Conservation (phyloP, 2,797 vertebrate species). For the Gila robusta region DNA sequence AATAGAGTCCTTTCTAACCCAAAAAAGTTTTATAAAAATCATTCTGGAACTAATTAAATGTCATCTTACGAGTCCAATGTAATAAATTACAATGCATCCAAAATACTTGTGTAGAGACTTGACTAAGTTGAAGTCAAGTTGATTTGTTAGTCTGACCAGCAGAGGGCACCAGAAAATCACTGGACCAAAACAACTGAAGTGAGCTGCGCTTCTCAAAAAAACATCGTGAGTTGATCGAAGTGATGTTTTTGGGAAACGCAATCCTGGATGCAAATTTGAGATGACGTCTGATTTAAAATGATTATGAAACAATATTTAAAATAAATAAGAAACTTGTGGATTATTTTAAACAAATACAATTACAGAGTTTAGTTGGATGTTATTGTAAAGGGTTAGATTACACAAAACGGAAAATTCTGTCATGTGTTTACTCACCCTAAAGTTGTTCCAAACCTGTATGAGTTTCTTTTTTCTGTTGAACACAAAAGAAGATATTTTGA, state of each 20-base stretch:
- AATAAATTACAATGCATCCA: not conserved
- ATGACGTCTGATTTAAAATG: not conserved
- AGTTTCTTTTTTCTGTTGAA: too few species aligned
- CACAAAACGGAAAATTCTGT: too few species aligned
- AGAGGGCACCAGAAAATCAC: slow-evolving; percentile 18
- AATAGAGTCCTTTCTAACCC: not conserved
- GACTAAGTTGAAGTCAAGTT: not conserved
- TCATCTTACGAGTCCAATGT: not conserved
- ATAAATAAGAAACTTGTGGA: not conserved
- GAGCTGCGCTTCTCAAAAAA: not conserved
- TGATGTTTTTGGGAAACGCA: not conserved
- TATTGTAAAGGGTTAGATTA: not conserved
- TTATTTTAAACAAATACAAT: not conserved
- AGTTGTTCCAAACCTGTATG: too few species aligned
- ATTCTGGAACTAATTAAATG: slow-evolving; percentile 5
- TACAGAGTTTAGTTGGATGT: not conserved
- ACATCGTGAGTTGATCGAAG: not conserved
- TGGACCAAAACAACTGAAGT: not conserved
- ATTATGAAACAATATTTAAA: not conserved
- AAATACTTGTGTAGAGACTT: not conserved
- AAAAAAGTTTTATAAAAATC: not conserved
- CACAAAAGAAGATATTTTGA: too few species aligned
- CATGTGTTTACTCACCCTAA: too few species aligned
- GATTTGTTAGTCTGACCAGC: not conserved
- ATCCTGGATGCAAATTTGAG: not conserved